Evolutionary conservation across 2,888 invertebrate genomes (phyloP), one percentile per base, ranked within the genome.

Genomic region (Emmelina monodactyla): DNA sequence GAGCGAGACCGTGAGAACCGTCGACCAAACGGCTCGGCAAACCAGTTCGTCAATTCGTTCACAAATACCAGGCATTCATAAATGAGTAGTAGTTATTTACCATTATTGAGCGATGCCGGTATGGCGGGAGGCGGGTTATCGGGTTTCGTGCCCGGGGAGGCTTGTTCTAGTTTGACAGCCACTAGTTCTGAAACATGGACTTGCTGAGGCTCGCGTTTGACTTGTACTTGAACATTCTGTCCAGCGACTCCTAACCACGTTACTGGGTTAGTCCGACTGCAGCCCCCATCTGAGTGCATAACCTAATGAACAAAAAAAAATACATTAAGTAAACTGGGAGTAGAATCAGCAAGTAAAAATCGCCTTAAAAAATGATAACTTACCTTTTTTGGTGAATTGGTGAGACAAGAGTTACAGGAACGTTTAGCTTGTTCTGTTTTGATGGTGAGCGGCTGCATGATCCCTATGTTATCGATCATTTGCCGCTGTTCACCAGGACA

Each of bases 181-280:
- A 83, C 83, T 47, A 84, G 79, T 43, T 62, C 87, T 53, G 62
- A 88, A 75, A 80, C 82, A 82, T 73, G 82, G 45, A 76, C 47
- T 45, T 72, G 73, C 34, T 70, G 75, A 1, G 88, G 87, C 58
- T 88, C 88, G 39, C 88, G 81, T 58, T 88, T 88, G 37, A 88
- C 85, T 49, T 84, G 82, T 33, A 84, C 82, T 40, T 73, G 81
- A 15, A 80, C 73, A 51, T 73, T 73, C 53, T 72, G 66, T 32
- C 75, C 76, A 4, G 69, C 61, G 38, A 75, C 63, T 11, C 76
- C 78, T 12, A 66, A 61, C 87, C 87, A 88, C 37, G 86, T 84
- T 39, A 88, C 83, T 2, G 88, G 88, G 59, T 87, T 83, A 7
- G 88, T 88, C 31, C 88, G 75, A 57, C 88, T 88, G 60, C 88